phyloP scores from a whole-genome alignment of 2,113 vertebrate genomes.

The Vulpes vulpes region DNA sequence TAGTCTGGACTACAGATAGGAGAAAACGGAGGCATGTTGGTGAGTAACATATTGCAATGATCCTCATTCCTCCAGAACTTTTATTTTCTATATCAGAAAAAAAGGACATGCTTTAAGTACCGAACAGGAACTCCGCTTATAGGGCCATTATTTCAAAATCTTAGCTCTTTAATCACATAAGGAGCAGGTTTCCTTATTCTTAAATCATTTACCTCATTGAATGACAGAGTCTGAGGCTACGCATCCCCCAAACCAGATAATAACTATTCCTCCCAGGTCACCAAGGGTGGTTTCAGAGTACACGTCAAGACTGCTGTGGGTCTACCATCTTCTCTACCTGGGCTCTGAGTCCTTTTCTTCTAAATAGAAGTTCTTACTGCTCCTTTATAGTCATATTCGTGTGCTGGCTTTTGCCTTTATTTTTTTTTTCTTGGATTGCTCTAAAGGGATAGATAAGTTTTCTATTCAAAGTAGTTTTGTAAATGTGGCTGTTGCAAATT shows the following conservation, averaged over 20 bases:
- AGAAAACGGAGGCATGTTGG: not conserved
- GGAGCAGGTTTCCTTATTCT: not conserved
- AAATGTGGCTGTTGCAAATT: constrained; percentile 48
- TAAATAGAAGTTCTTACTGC: not conserved
- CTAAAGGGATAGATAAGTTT: not conserved
- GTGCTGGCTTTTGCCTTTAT: not conserved
- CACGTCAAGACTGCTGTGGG: not conserved
- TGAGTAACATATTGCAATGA: not conserved
- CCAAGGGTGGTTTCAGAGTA: not conserved
- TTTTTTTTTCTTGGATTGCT: constrained; percentile 17
- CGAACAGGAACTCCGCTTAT: not conserved
- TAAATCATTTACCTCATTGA: not conserved
- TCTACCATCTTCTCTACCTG: not conserved
- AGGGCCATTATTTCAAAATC: not conserved
- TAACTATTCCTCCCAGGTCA: not conserved
- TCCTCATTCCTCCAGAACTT: not conserved
- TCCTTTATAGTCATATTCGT: not conserved
- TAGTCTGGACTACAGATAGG: not conserved
- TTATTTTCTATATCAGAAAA: not conserved
- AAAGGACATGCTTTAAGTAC: not conserved
- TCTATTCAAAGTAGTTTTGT: constrained; percentile 50
- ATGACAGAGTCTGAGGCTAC: not conserved
- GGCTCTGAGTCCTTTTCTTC: not conserved
- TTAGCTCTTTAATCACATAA: not conserved
- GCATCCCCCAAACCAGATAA: not conserved